A percentile compares a stretch with the other conserved stretches of the same genome.
Conservation (phyloP, 1,140 invertebrate genomes). For the Drosophila subpulchrella region DNA sequence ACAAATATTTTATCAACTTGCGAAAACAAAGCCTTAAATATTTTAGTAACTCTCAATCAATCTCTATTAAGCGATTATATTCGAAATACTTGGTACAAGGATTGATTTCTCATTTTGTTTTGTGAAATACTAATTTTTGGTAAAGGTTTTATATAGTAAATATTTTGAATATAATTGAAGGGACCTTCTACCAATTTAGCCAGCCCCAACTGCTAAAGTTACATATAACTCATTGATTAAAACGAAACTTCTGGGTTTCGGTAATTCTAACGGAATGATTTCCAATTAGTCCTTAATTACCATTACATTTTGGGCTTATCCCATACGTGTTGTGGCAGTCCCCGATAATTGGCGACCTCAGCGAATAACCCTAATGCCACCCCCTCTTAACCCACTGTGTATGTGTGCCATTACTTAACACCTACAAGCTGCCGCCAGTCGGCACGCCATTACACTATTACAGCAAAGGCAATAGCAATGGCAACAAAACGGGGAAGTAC, state of each 20-base stretch:
- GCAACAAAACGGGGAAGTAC: constrained; percentile 11
- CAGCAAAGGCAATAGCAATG: constrained; percentile 41
- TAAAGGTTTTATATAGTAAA: too few relatives aligned
- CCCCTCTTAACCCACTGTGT: neutral
- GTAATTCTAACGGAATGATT: neutral
- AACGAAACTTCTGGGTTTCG: neutral
- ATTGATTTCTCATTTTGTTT: too few relatives aligned
- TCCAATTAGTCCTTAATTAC: constrained; percentile 15
- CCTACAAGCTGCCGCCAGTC: constrained; percentile 57
- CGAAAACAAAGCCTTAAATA: neutral
- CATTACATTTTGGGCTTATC: neutral
- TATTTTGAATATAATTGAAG: too few relatives aligned
- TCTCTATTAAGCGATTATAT: too few relatives aligned
- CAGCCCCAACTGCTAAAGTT: neutral
- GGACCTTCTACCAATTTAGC: too few relatives aligned
- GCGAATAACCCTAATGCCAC: constrained; percentile 55
- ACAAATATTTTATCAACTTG: neutral
- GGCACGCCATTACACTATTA: constrained; percentile 77
- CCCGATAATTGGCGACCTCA: constrained; percentile 47
- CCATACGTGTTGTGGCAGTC: constrained; percentile 20
- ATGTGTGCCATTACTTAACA: constrained; percentile 73
- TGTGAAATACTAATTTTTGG: too few relatives aligned
- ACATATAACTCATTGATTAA: neutral
- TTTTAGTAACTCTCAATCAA: neutral
- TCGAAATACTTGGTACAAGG: too few relatives aligned